Percentiles rank a stretch among this genome's conserved stretches.
phyloP scores from a whole-genome alignment of 2,113 vertebrate genomes.

The Astur gentilis region DNA sequence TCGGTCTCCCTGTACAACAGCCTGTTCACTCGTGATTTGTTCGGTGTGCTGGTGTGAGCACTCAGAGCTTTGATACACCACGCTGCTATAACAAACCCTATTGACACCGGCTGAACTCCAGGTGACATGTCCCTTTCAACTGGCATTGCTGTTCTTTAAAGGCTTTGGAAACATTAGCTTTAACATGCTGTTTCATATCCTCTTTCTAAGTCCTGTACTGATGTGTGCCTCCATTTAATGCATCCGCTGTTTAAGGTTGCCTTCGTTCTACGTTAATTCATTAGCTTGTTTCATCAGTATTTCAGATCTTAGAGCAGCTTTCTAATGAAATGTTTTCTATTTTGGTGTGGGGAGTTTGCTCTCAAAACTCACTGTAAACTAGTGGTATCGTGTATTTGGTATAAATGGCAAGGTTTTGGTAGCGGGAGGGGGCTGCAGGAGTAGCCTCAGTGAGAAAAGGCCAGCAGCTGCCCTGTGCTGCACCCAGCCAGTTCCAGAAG shows the following conservation, averaged over 20 bases:
- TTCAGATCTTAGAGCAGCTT: neutral
- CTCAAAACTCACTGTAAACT: neutral
- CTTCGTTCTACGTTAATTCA: neutral
- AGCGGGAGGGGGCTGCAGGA: accelerated
- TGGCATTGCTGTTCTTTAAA: neutral
- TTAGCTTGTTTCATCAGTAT: neutral
- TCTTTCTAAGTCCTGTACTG: neutral
- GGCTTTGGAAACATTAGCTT: neutral
- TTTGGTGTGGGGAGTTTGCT: neutral
- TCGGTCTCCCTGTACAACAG: neutral
- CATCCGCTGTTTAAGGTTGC: neutral
- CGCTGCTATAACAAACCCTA: neutral
- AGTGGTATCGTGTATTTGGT: neutral
- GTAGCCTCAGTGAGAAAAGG: neutral
- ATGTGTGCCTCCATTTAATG: neutral
- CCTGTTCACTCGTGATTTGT: neutral
- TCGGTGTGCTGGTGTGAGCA: neutral
- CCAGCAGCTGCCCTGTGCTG: neutral
- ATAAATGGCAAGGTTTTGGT: neutral
- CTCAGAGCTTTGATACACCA: neutral
- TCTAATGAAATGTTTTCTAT: neutral
- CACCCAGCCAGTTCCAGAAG: accelerated
- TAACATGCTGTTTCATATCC: neutral
- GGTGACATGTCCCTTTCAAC: neutral
- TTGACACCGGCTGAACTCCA: neutral